These are phyloP conservation scores for Frankliniella fusca DNA, from an alignment of 2,888 invertebrate species.

Conservation along the genomic window DNA sequence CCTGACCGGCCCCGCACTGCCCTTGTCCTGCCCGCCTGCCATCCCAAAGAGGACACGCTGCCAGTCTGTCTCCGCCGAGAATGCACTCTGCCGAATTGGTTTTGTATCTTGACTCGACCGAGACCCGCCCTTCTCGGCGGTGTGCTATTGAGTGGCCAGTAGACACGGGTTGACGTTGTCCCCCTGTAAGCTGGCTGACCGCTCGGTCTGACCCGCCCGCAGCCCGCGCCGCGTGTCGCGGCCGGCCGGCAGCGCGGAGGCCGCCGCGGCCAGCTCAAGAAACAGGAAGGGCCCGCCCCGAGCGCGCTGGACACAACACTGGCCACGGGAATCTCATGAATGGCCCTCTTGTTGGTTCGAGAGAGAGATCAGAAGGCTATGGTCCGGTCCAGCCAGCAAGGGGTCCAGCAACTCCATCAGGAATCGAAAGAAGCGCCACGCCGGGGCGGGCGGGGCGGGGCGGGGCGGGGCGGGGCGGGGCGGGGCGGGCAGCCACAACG, in stretches of 20 bases:
- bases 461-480: slow-evolving; percentile 1
- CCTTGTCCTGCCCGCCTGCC: no score
- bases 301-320: no score
- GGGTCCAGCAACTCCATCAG: neutral
- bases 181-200: no score
- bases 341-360: neutral
- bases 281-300: no score
- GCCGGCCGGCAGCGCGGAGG: no score
- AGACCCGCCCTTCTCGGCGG: neutral
- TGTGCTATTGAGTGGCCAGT: neutral
- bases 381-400: neutral
- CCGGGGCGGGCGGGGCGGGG: neutral
- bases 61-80: neutral
- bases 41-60: no score
- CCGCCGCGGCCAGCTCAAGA: no score
- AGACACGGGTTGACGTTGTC: no score
- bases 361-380: neutral
- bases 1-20: no score
- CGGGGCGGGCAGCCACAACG: neutral
- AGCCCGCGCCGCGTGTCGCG: neutral
- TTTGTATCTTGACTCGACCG: neutral
- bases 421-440: neutral
- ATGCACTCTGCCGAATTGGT: slow-evolving; percentile 6
- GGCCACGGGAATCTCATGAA: no score
- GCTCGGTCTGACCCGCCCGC: no score